Conservation (phyloP, 2,113 vertebrate species). For the Alosa alosa region DNA sequence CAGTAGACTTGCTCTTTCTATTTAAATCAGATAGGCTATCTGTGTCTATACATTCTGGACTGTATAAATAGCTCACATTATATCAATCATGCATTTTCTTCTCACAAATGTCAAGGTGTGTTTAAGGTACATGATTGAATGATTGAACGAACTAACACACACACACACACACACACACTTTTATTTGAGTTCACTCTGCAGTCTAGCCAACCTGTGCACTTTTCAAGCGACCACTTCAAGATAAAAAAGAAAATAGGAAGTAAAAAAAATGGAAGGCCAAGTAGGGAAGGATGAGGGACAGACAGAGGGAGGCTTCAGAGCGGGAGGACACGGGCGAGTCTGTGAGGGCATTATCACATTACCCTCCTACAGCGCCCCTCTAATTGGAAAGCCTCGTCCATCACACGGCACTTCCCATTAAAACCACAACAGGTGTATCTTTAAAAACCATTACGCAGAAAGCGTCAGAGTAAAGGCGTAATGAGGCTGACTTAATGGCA, state of each 20-base stretch:
- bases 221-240: background rate
- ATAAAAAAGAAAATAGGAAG: background rate
- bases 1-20: background rate
- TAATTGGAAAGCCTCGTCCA: background rate
- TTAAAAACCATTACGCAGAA: background rate
- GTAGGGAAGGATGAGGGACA: background rate
- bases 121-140: background rate
- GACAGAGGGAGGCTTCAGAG: background rate
- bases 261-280: background rate
- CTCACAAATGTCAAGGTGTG: background rate
- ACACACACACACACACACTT: background rate
- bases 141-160: background rate
- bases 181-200: background rate
- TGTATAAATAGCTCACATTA: background rate
- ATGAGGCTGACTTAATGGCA: background rate
- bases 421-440: conserved; percentile 8
- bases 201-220: background rate
- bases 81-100: background rate
- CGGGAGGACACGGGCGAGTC: background rate
- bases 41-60: background rate
- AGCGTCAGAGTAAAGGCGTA: background rate
- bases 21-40: background rate
- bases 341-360: background rate
- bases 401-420: background rate
- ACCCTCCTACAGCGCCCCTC: background rate